Evolutionary conservation across 2,113 vertebrate species (phyloP), one percentile per base, ranked within the genome.

Genomic region (Aythya baeri): DNA sequence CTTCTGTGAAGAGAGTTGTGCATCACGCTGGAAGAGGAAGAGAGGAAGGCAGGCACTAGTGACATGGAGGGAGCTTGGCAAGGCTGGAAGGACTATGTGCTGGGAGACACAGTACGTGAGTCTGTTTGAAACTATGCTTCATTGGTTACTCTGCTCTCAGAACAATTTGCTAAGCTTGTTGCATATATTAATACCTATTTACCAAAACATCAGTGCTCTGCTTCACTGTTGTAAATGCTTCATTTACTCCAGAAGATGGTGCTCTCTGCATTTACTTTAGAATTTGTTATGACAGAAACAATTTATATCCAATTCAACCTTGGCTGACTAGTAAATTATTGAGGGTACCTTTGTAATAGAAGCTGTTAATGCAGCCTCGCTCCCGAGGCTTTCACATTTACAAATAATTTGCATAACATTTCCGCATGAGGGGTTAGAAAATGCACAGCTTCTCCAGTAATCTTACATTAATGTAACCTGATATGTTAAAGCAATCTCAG

Each of bases 401-500:
- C 94, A 97, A 98, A 97, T 97, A 98, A 97, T 98, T 97, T 98
- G 93, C 98, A 97, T 97, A 97, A 96, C 89, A 96, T 97, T 98
- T 97, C 96, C 96, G 96, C 95, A 89, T 10, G 49, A 93, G 93
- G 95, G 88, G 94, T 97, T 95, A 96, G 90, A 95, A 98, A 97
- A 94, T 52, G 83, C 91, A 85, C 79, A 91, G 54, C 70, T 96
- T 97, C 87, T 95, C 27, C 22, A 88, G 88, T 96, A 96, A 96
- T 96, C 93, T 97, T 97, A 83, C 76, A 31, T 96, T 97, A 97
- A 96, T 97, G 96, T 93, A 91, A 92, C 52, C 75, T 95, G 96
- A 96, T 97, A 86, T 58, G 70, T 96, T 97, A 91, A 96, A 94
- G 54, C 68, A 96, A 83, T 96, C 88, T 93, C 58, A 83, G 95